phyloP scores from a whole-genome alignment of 2,113 vertebrate genomes.

The Thalassarche chlororhynchos region DNA sequence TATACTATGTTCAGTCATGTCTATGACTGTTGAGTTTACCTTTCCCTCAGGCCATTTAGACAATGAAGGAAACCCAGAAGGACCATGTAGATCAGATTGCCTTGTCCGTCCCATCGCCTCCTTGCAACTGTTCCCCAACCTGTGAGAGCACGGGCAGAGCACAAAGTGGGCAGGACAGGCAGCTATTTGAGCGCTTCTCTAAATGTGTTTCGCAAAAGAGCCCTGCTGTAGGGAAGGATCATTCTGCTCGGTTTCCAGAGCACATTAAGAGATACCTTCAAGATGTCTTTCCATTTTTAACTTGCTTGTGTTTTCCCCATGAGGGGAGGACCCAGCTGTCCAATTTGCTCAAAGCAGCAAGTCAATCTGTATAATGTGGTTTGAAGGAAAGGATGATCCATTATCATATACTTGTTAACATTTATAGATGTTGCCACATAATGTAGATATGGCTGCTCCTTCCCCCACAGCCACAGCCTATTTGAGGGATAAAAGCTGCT shows the following conservation, averaged over 20 bases:
- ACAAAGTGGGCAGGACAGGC: background rate
- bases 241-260: background rate
- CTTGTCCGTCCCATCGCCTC: fast-evolving
- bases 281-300: background rate
- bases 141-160: fast-evolving
- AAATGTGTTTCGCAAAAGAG: background rate
- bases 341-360: background rate
- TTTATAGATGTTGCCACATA: background rate
- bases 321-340: background rate
- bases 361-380: background rate
- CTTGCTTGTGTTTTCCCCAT: background rate
- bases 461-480: background rate
- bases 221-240: background rate
- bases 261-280: background rate
- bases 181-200: background rate
- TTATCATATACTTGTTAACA: conserved; percentile 22
- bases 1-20: background rate
- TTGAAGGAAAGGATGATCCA: conserved; percentile 8
- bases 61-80: background rate
- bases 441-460: conserved; percentile 26
- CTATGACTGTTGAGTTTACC: background rate
- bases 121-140: background rate
- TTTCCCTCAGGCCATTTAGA: background rate
- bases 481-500: conserved; percentile 52
- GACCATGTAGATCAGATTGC: background rate